Conservation (phyloP, 2,797 vertebrate genomes). For the Scolopax rusticola region DNA sequence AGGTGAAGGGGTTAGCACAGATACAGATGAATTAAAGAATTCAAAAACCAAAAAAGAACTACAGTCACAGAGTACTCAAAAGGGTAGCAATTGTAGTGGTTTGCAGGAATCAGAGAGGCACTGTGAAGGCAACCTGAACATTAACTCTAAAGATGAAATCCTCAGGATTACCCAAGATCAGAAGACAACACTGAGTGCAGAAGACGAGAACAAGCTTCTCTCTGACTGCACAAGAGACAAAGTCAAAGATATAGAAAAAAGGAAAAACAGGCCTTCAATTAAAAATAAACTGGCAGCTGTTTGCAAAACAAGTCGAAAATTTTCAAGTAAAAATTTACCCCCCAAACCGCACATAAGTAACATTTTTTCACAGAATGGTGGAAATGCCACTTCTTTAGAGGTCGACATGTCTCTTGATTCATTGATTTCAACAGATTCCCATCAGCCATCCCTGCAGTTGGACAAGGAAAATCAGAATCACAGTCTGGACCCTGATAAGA, state of each 20-base stretch:
- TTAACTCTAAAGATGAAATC: slow-evolving; percentile 13
- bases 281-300: slow-evolving; percentile 72
- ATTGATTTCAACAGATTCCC: background rate
- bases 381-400: background rate
- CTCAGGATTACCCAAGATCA: background rate
- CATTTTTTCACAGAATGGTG: slow-evolving; percentile 73
- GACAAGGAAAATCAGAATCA: slow-evolving; percentile 45
- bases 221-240: slow-evolving; percentile 43
- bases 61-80: background rate
- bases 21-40: background rate
- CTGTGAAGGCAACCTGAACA: background rate
- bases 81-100: background rate
- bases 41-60: slow-evolving; percentile 14
- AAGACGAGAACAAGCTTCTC: slow-evolving; percentile 36
- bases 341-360: slow-evolving; percentile 74
- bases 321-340: slow-evolving; percentile 74
- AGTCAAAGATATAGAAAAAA: slow-evolving; percentile 71
- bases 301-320: slow-evolving; percentile 76
- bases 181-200: background rate
- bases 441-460: background rate
- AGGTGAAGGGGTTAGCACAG: background rate
- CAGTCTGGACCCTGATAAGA: background rate
- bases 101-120: background rate
- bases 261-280: slow-evolving; percentile 68
- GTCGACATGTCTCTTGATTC: background rate